Evolutionary conservation across 2,797 vertebrate genomes (phyloP).

Genomic region (Pampus argenteus): DNA sequence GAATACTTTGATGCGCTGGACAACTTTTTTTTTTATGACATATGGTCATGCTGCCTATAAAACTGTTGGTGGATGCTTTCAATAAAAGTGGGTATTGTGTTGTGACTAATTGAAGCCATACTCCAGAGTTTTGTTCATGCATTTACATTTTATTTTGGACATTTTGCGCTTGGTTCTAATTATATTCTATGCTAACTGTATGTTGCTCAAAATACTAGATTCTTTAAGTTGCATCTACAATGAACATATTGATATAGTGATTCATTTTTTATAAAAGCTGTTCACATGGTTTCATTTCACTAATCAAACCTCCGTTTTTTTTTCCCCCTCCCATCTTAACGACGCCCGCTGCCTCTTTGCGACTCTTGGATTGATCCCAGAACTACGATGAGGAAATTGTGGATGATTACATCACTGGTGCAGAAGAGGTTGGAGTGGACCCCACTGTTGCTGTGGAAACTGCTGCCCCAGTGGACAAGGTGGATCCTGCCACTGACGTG

Average conservation of each 20-base stretch:
- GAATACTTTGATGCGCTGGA: slow-evolving; percentile 1
- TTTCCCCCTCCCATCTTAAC: slow-evolving; percentile 75
- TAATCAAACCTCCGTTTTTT: slow-evolving; percentile 73
- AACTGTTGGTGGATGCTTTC: slow-evolving; percentile 13
- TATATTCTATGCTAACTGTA: not conserved
- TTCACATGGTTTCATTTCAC: slow-evolving; percentile 51
- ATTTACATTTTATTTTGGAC: not conserved
- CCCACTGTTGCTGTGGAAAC: slow-evolving; percentile 71
- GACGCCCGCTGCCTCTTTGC: slow-evolving; percentile 67
- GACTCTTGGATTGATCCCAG: slow-evolving; percentile 76
- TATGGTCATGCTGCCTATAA: not conserved
- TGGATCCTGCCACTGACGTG: slow-evolving; percentile 52
- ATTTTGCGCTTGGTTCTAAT: slow-evolving; percentile 2
- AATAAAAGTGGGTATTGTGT: slow-evolving; percentile 1
- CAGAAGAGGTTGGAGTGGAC: slow-evolving; percentile 90
- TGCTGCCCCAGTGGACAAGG: slow-evolving; percentile 76
- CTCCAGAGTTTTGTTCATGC: not conserved
- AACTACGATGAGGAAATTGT: slow-evolving; percentile 90
- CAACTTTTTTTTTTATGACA: not conserved
- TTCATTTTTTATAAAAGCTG: slow-evolving; percentile 7
- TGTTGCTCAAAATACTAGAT: not conserved
- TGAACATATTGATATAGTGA: slow-evolving; percentile 42
- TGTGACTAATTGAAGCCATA: not conserved
- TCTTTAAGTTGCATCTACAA: not conserved
- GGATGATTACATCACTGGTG: slow-evolving; percentile 96